Evolutionary conservation across 1,140 invertebrate species (phyloP).

Genomic region (Drosophila pseudoananassae): DNA sequence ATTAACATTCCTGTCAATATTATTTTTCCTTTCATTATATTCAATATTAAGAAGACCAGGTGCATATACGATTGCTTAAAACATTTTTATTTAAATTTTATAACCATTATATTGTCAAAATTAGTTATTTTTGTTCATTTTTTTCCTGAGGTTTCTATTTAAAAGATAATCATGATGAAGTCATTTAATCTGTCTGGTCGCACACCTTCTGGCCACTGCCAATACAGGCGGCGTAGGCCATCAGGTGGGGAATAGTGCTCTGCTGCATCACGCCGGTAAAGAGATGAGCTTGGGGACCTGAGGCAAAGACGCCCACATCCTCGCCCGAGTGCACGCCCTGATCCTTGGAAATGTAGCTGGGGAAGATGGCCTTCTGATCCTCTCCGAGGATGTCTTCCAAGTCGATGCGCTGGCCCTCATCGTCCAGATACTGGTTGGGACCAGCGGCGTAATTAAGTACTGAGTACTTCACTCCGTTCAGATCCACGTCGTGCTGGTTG

Average conservation of each 20-base stretch:
- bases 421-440: constrained; percentile 85
- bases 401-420: constrained; percentile 56
- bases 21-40: no score
- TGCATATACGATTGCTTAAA: constrained; percentile 1
- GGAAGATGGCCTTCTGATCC: constrained; percentile 82
- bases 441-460: constrained; percentile 89
- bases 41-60: neutral
- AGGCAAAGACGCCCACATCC: constrained; percentile 88
- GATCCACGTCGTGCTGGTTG: constrained; percentile 59
- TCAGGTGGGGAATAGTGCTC: constrained; percentile 90
- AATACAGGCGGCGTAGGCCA: constrained; percentile 88
- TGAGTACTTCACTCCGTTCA: constrained; percentile 86
- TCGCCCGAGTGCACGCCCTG: constrained; percentile 88
- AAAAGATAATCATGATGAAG: neutral
- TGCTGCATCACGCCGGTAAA: constrained; percentile 92
- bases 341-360: constrained; percentile 82
- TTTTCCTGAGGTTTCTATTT: neutral
- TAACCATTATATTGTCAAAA: neutral
- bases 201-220: constrained; percentile 76
- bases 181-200: constrained; percentile 1
- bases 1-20: no score
- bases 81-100: constrained; percentile 4
- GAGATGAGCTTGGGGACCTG: constrained; percentile 87
- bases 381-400: constrained; percentile 44
- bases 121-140: neutral